A percentile compares a stretch with the other conserved stretches of the same genome.
phyloP scores from a whole-genome alignment of 2,888 invertebrate species.

The Agonopterix subpropinquella region DNA sequence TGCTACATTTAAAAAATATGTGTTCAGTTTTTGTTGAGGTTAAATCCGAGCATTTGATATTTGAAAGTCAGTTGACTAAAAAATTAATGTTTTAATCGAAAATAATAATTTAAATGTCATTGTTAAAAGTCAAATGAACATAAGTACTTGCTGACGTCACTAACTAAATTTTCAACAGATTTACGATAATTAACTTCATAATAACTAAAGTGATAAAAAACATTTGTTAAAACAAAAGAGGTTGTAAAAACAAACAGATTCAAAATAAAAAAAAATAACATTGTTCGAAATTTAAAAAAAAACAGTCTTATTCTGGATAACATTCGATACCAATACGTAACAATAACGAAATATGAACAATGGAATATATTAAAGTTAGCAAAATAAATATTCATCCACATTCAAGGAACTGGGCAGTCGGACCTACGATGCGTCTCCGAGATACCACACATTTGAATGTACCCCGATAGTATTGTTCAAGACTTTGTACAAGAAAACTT shows the following conservation, averaged over 20 bases:
- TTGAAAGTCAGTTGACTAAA: no score
- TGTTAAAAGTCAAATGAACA: no score
- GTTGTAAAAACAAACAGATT: constrained; percentile 5
- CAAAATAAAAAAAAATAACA: constrained; percentile 4
- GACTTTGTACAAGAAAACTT: constrained; percentile 30
- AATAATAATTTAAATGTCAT: no score
- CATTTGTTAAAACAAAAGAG: neutral
- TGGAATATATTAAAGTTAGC: constrained; percentile 39
- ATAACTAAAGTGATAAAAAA: no score
- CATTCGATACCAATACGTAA: constrained; percentile 13
- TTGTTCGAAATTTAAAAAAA: constrained; percentile 5
- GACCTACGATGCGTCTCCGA: constrained; percentile 41
- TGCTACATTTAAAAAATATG: no score
- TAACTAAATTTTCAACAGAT: no score
- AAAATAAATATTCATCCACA: constrained; percentile 68
- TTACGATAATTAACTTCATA: no score
- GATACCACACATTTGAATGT: constrained; percentile 65
- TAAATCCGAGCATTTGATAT: no score
- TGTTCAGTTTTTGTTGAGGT: no score
- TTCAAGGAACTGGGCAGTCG: constrained; percentile 36
- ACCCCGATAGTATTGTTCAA: constrained; percentile 62
- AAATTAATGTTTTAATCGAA: no score
- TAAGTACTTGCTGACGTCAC: no score
- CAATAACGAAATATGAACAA: constrained; percentile 53
- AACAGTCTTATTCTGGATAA: constrained; percentile 20